A percentile compares a stretch with the other conserved stretches of the same genome.
These are phyloP conservation scores for Grammomys surdaster DNA, from an alignment of 2,113 vertebrate genomes.

Conservation along the genomic window DNA sequence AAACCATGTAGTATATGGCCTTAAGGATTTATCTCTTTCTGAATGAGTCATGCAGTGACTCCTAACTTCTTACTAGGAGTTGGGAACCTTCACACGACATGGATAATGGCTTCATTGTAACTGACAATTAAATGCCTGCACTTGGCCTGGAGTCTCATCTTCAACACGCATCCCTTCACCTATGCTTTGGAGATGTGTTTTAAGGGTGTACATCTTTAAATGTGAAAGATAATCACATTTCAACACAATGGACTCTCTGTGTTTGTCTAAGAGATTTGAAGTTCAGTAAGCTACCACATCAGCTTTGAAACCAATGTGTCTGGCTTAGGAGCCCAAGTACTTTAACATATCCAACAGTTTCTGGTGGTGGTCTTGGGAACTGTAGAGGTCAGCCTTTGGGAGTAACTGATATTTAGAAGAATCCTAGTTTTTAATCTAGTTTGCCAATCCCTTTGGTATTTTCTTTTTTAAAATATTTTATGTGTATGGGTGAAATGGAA, in stretches of 20 bases:
- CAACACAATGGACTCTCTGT: background rate
- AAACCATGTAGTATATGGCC: background rate
- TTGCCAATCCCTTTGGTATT: background rate
- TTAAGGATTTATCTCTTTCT: too few species aligned
- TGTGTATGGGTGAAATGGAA: background rate
- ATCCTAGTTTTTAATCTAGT: background rate
- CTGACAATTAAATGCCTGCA: background rate
- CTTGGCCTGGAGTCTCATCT: background rate
- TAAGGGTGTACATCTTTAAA: background rate
- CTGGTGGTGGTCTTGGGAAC: background rate
- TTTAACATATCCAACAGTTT: background rate
- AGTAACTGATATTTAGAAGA: background rate
- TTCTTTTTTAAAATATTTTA: background rate
- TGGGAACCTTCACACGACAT: background rate
- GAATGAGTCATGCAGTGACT: background rate
- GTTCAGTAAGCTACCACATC: background rate
- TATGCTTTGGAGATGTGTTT: conserved; percentile 1
- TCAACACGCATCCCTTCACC: background rate
- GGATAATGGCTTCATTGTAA: background rate
- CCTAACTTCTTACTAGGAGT: background rate
- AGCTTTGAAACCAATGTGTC: background rate
- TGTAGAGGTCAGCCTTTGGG: background rate
- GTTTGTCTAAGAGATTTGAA: background rate
- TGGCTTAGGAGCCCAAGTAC: background rate
- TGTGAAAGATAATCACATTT: background rate